phyloP scores from a whole-genome alignment of 2,113 vertebrate species.

The Dermatemys mawii region DNA sequence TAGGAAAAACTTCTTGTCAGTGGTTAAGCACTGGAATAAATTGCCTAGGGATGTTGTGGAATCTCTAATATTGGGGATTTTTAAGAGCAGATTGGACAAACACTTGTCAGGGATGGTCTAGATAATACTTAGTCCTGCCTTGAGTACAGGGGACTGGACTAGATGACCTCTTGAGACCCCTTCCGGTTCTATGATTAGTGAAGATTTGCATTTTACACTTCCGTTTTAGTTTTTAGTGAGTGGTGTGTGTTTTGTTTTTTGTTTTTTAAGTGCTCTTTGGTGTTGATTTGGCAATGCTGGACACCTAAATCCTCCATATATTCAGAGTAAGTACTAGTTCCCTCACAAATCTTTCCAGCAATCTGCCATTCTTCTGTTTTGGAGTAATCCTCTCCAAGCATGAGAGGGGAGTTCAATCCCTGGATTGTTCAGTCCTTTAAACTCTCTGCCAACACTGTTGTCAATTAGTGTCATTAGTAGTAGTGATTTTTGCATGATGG shows the following conservation, averaged over 20 bases:
- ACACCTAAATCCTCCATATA: too few relatives aligned
- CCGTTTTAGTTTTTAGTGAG: slow-evolving; percentile 21
- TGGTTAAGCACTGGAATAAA: too few relatives aligned
- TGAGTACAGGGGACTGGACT: too few relatives aligned
- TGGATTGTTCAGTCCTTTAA: background rate
- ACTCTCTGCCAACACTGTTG: background rate
- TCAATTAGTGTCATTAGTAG: background rate
- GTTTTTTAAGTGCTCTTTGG: background rate
- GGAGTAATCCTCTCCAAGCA: background rate
- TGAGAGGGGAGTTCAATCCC: background rate
- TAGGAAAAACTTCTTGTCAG: too few relatives aligned
- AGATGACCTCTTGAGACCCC: too few relatives aligned
- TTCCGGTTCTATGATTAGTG: too few relatives aligned
- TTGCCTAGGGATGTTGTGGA: too few relatives aligned
- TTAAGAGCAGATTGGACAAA: too few relatives aligned
- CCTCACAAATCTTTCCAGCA: background rate
- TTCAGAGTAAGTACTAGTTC: background rate
- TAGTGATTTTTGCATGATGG: background rate
- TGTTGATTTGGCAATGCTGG: too few relatives aligned
- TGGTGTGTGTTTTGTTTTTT: background rate
- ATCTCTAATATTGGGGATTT: too few relatives aligned
- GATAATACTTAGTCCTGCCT: too few relatives aligned
- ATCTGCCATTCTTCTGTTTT: background rate
- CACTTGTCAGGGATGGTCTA: too few relatives aligned
- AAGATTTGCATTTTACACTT: slow-evolving; percentile 36